Percentiles rank a stretch among this genome's conserved stretches.
Conservation (phyloP, 1,140 invertebrate genomes). For the Orius insidiosus region DNA sequence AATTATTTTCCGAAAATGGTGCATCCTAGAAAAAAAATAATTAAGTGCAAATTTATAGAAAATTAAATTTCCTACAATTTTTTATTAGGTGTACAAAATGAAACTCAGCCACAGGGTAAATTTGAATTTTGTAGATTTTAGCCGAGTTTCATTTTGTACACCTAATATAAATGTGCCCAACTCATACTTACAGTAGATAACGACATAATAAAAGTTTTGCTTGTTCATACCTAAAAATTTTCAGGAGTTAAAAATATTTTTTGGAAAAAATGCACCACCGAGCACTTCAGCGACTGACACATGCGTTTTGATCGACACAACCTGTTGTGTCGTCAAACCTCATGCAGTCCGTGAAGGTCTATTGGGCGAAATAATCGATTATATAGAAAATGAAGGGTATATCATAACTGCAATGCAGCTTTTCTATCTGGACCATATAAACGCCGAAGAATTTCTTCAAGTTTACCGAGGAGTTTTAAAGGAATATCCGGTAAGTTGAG, state of each 20-base stretch:
- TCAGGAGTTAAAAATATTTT: conserved; percentile 29
- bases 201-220: no score
- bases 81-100: no score
- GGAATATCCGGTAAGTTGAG: conserved; percentile 51
- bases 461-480: conserved; percentile 80
- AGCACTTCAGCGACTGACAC: conserved; percentile 3
- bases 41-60: no score
- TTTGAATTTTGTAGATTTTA: no score
- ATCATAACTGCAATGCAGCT: conserved; percentile 62
- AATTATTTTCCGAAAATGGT: no score
- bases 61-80: no score
- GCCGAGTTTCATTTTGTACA: no score
- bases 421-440: conserved; percentile 55
- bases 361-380: conserved; percentile 49
- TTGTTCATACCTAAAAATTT: conserved; percentile 16
- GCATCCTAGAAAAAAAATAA: no score
- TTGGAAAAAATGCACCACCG: conserved; percentile 1
- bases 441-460: conserved; percentile 82
- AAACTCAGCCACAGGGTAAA: no score
- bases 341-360: conserved; percentile 58
- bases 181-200: no score
- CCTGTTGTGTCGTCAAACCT: conserved; percentile 82
- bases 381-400: conserved; percentile 57
- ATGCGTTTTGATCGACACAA: conserved; percentile 39
- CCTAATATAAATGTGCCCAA: conserved; percentile 1